These are phyloP conservation scores for Palythoa grandiflora DNA, from an alignment of 92 coral and sea anemone species.

Conservation along the genomic window DNA sequence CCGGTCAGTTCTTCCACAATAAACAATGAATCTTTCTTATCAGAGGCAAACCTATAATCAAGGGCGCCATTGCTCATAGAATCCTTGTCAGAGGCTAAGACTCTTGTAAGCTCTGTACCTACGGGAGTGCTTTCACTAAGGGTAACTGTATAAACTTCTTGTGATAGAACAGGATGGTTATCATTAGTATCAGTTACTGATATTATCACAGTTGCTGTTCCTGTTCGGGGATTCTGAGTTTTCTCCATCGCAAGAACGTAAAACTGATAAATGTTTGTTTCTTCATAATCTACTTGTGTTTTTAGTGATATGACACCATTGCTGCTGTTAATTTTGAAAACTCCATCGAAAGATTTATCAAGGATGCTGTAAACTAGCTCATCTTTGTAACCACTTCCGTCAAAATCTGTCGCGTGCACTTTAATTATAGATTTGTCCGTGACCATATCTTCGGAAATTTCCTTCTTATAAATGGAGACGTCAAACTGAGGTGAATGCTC, in stretches of 20 bases:
- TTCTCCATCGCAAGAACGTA: slow-evolving; percentile 61
- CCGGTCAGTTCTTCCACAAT: slow-evolving; percentile 49
- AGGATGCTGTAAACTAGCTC: slow-evolving; percentile 49
- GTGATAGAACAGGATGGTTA: slow-evolving; percentile 58
- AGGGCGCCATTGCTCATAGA: slow-evolving; percentile 58
- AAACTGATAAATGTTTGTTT: slow-evolving; percentile 47
- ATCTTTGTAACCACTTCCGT: slow-evolving; percentile 16
- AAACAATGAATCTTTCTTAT: slow-evolving; percentile 52
- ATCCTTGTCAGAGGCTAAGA: slow-evolving; percentile 59
- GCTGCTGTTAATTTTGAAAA: slow-evolving; percentile 54
- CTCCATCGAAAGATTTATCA: neutral
- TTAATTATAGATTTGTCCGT: slow-evolving; percentile 53
- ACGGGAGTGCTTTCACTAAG: slow-evolving; percentile 48
- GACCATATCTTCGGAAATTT: slow-evolving; percentile 43
- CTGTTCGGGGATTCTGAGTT: slow-evolving; percentile 30
- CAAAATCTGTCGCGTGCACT: slow-evolving; percentile 62
- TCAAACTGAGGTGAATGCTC: slow-evolving; percentile 68
- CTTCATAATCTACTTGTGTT: slow-evolving; percentile 55
- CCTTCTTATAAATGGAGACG: slow-evolving; percentile 59
- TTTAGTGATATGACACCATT: slow-evolving; percentile 54
- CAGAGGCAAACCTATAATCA: slow-evolving; percentile 46
- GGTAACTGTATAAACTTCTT: slow-evolving; percentile 49
- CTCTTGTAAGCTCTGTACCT: slow-evolving; percentile 38
- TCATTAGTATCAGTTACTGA: slow-evolving; percentile 63
- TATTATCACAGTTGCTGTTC: slow-evolving; percentile 50